Percentiles rank a stretch among this genome's conserved stretches.
Evolutionary conservation across 2,888 invertebrate genomes (phyloP).

Genomic region (Heliconius hortense): DNA sequence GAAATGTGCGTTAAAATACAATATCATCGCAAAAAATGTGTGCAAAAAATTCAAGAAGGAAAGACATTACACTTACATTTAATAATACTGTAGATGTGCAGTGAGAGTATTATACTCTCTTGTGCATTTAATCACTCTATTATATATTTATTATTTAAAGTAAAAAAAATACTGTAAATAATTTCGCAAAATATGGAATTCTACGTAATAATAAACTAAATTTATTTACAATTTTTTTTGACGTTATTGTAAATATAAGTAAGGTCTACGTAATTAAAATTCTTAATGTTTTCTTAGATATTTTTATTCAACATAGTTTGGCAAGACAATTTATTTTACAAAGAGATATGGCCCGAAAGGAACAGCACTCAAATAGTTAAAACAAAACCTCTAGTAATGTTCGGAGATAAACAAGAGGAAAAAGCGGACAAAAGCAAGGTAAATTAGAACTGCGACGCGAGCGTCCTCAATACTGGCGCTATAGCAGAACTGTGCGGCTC

Average conservation of each 20-base stretch:
- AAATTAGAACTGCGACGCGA: constrained; percentile 38
- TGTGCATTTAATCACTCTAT: not conserved
- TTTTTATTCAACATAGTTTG: not conserved
- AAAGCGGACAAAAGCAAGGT: constrained; percentile 36
- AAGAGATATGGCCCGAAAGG: not conserved
- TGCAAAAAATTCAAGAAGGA: not conserved
- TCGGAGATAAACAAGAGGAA: constrained; percentile 32
- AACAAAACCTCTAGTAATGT: constrained; percentile 26
- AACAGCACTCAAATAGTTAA: constrained; percentile 18
- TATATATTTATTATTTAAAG: not conserved
- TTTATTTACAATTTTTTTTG: not conserved
- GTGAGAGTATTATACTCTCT: not conserved
- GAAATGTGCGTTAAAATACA: not conserved
- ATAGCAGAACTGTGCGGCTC: constrained; percentile 33
- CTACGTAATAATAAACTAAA: not conserved
- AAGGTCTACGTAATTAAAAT: not conserved
- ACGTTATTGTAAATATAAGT: not conserved
- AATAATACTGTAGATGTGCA: not conserved
- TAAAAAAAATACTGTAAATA: not conserved
- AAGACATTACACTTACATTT: constrained; percentile 9
- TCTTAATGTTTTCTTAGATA: not conserved
- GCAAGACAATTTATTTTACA: not conserved
- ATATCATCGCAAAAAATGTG: not conserved
- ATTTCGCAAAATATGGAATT: not conserved
- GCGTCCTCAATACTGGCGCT: constrained; percentile 36